A percentile compares a stretch with the other conserved stretches of the same genome.
Conservation (phyloP, 2,113 vertebrate species). For the Sigmodon hispidus region DNA sequence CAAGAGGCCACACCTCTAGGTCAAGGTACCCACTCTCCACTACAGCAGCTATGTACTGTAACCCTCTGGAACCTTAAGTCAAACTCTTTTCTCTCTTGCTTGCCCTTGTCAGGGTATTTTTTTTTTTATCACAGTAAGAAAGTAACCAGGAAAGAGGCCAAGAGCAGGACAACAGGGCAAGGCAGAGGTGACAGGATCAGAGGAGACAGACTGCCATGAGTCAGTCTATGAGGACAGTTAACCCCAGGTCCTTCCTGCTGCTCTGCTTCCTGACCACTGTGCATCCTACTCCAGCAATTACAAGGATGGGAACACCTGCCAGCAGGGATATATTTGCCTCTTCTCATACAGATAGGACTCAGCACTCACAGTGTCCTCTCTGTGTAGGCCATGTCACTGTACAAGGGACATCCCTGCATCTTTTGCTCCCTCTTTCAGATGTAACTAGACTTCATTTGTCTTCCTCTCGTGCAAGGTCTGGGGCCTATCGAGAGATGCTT, state of each 20-base stretch:
- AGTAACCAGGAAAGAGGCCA: neutral
- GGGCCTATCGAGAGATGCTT: neutral
- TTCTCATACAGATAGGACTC: fast-evolving
- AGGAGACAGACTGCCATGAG: neutral
- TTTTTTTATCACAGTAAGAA: neutral
- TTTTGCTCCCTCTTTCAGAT: neutral
- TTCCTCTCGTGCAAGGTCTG: neutral
- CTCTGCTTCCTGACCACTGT: neutral
- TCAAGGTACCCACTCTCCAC: no score
- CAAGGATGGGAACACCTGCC: neutral
- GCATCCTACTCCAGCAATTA: no score
- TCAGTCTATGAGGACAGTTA: neutral
- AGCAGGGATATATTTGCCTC: neutral
- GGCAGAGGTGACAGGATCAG: neutral
- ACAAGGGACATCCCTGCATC: neutral
- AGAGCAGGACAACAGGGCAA: neutral
- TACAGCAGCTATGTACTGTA: neutral
- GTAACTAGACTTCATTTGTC: neutral
- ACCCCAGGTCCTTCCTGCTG: no score
- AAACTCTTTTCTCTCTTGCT: neutral
- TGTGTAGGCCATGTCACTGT: neutral
- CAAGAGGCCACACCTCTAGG: no score
- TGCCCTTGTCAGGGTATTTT: neutral
- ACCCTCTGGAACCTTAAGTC: neutral
- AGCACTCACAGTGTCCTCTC: neutral